Evolutionary conservation across 2,888 invertebrate genomes (phyloP), one percentile per base, ranked within the genome.

Genomic region (Microplitis manilae): DNA sequence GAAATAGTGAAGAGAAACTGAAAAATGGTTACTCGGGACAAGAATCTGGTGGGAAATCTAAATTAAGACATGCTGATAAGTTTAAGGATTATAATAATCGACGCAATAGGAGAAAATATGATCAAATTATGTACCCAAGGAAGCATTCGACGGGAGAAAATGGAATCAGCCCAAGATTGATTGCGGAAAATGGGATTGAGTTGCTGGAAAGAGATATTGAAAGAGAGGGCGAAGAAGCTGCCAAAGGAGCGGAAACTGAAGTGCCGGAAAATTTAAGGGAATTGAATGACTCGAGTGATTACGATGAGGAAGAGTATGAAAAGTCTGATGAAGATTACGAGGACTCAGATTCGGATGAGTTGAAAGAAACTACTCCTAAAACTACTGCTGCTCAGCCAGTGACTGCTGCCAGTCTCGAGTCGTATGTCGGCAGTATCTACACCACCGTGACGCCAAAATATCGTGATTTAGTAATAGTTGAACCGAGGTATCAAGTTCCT

Each of bases 11-110:
- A 69, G 8, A 61, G 6, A 59, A 87, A 75, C 90, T 90, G 79
- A 85, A 40, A 91, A 62, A 85, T 89, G 90, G 70, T 87, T 90
- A 60, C 83, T 89, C 80, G 80, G 91, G 79, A 88, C 90, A 84
- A 81, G 88, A 79, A 89, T 73, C 81, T 5, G 77, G 50, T 50
- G 50, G 13, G 5, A 8, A 5, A 8, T 13, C 50, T 50, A 50
- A 7, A 50, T 13, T 13, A 2, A 50, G 8, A 13, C 1, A 30
- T 30, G 30, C 30, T 30, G 30, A 50, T 5, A 50, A 13, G 13
- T 50, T 50, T 8, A 13, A 2, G 8, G 50, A 50, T 50, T 8
- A 50, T 5, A 13, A 8, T 50, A 50, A 30, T 4, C 30, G 30
- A 30, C 30, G 50, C 8, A 50, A 50, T 50, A 50, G 50, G 8